A percentile compares a stretch with the other conserved stretches of the same genome.
phyloP scores from a whole-genome alignment of 1,140 invertebrate genomes.

The Rhyacophila brunnea region DNA sequence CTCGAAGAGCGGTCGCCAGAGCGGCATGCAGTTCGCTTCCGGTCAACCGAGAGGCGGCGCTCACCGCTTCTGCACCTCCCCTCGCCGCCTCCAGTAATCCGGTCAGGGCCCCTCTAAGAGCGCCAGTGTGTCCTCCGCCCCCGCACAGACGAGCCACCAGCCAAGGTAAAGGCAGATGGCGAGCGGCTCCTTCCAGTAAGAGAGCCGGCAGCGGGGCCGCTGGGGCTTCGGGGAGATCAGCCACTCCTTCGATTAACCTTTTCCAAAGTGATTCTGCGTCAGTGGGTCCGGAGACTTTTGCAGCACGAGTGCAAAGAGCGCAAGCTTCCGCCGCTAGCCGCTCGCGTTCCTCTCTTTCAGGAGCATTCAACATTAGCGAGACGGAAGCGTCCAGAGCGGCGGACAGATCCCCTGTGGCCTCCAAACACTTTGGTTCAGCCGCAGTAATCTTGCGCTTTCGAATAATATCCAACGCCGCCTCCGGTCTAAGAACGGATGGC shows the following conservation, averaged over 20 bases:
- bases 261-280: slow-evolving; percentile 30
- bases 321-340: slow-evolving; percentile 27
- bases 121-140: slow-evolving; percentile 27
- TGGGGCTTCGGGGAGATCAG: slow-evolving; percentile 23
- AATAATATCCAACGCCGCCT: slow-evolving; percentile 43
- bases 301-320: slow-evolving; percentile 25
- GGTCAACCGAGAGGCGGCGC: slow-evolving; percentile 23
- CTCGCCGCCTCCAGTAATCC: slow-evolving; percentile 25
- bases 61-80: slow-evolving; percentile 28
- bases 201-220: slow-evolving; percentile 26
- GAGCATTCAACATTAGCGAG: slow-evolving; percentile 21
- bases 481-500: slow-evolving; percentile 42
- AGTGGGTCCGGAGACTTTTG: slow-evolving; percentile 26
- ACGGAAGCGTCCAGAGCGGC: slow-evolving; percentile 26
- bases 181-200: slow-evolving; percentile 31
- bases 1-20: slow-evolving; percentile 26
- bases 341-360: slow-evolving; percentile 23
- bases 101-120: slow-evolving; percentile 26
- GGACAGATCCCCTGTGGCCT: slow-evolving; percentile 33
- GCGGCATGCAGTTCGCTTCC: slow-evolving; percentile 27
- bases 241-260: slow-evolving; percentile 27
- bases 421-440: slow-evolving; percentile 45
- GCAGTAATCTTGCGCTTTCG: slow-evolving; percentile 38
- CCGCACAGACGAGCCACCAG: slow-evolving; percentile 28
- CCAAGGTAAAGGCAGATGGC: slow-evolving; percentile 31